phyloP scores from a whole-genome alignment of 2,113 vertebrate genomes.

The Chaetorhynchus papuensis region DNA sequence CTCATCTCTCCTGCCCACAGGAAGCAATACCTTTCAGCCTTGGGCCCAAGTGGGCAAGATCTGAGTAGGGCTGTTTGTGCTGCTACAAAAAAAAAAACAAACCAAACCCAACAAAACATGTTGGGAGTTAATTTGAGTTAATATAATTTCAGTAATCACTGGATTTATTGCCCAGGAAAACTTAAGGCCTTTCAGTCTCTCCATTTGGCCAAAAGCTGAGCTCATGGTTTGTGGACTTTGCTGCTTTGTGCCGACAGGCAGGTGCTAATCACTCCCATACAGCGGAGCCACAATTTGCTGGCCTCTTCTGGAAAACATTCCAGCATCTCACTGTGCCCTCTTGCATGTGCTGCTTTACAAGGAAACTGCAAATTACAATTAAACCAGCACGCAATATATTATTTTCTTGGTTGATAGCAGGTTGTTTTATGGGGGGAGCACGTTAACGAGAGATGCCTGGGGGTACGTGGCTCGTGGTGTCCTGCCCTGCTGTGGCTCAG shows the following conservation, averaged over 20 bases:
- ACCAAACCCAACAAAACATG: too few species aligned
- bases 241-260: neutral
- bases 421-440: neutral
- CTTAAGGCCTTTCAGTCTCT: neutral
- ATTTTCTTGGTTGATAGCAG: slow-evolving; percentile 8
- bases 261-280: slow-evolving; percentile 43
- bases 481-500: neutral
- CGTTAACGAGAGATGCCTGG: neutral
- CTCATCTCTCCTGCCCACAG: neutral
- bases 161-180: slow-evolving; percentile 23
- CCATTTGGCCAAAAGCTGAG: neutral
- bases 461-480: neutral
- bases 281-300: neutral
- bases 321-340: neutral
- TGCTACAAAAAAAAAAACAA: neutral
- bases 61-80: neutral
- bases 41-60: neutral
- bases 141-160: slow-evolving; percentile 12
- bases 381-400: neutral
- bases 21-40: neutral
- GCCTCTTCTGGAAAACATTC: neutral
- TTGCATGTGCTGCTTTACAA: neutral
- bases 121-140: neutral
- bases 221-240: slow-evolving; percentile 16
- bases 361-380: slow-evolving; percentile 24